Percentiles rank a stretch among this genome's conserved stretches.
Conservation (phyloP, 1,140 invertebrate species). For the Drosophila grimshawi region DNA sequence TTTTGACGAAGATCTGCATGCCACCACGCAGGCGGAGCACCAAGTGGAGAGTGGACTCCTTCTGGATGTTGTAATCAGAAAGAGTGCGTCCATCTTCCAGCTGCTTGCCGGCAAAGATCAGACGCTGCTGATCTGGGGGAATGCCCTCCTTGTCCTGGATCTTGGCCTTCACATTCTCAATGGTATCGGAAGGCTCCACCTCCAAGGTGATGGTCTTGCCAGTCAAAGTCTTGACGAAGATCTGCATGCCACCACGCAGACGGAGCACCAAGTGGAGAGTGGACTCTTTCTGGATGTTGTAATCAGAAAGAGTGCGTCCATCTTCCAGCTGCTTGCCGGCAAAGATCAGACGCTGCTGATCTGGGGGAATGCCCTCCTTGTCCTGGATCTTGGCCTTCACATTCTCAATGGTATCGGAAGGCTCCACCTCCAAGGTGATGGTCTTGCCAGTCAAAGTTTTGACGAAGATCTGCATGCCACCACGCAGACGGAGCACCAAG, state of each 20-base stretch:
- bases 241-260: conserved; percentile 51
- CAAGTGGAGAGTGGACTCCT: conserved; percentile 91
- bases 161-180: conserved; percentile 84
- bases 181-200: conserved; percentile 42
- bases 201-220: conserved; percentile 86
- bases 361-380: no score
- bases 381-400: conserved; percentile 92
- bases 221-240: conserved; percentile 90
- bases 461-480: no score
- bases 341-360: conserved; percentile 86
- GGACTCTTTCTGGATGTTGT: conserved; percentile 93
- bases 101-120: conserved; percentile 45
- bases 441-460: conserved; percentile 87
- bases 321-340: conserved; percentile 93
- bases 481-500: no score
- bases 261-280: conserved; percentile 91
- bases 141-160: conserved; percentile 88
- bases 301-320: conserved; percentile 91
- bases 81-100: conserved; percentile 40
- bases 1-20: conserved; percentile 93
- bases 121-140: conserved; percentile 50
- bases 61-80: conserved; percentile 88
- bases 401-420: conserved; percentile 92
- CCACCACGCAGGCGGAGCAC: conserved; percentile 89
- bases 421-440: conserved; percentile 83